Evolutionary conservation across 1,140 invertebrate genomes (phyloP), one percentile per base, ranked within the genome.

Genomic region (Samia ricini): DNA sequence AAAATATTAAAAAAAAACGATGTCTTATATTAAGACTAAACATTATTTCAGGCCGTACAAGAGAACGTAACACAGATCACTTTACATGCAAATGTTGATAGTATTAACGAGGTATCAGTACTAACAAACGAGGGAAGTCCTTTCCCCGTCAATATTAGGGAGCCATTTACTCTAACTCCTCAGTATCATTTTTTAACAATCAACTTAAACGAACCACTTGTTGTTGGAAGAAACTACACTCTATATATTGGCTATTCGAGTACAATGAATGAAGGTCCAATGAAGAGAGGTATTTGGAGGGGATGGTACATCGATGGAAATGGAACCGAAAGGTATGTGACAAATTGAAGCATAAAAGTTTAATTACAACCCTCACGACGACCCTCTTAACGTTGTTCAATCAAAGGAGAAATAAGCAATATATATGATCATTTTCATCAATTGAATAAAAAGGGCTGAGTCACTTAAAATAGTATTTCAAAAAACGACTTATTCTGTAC

Each of bases 211-310:
- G 42, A 80, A 62, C 8, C 69, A 0, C 61, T 89, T 19, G 60
- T 26, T 10, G 33, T 71, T 26, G 66, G 67, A 20, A 64, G 26
- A 5, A 88, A 79, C 55, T 89, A 89, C 57, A 79, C 76, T 0
- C 56, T 89, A 12, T 55, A 48, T 15, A 84, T 89, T 22, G 71
- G 76, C 18, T 89, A 89, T 51, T 74, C 66, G 0, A 82, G 73
- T 48, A 79, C 72, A 20, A 89, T 89, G 85, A 89, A 89, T 59
- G 83, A 84, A 33, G 85, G 85, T 1, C 87, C 87, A 0, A 84
- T 89, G 81, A 88, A 85, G 36, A 76, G 85, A 68, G 87, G 87
- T 42, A 84, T 89, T 50, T 89, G 85, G 85, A 72, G 75, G 60
- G 87, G 87, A 56, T 83, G 74, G 77, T 88, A 88, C 23, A 75